Evolutionary conservation across 2,113 vertebrate species (phyloP), one percentile per base, ranked within the genome.

Genomic region (Poeciliopsis prolifica): DNA sequence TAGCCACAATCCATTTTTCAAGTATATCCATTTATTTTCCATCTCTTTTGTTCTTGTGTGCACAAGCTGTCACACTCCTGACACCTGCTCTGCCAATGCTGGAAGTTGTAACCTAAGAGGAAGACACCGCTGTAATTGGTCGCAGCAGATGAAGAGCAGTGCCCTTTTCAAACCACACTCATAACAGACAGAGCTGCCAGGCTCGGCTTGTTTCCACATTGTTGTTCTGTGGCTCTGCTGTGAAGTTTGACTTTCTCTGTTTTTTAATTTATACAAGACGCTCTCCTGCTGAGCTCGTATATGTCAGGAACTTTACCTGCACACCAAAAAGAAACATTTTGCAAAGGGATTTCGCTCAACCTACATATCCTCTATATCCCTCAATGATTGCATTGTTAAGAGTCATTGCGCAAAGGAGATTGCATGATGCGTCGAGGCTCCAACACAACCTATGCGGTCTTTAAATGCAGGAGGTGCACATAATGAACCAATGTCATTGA

Each of bases 131-230:
- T 2, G 37, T 69, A 72, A 75, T 62, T 65, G 74, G 74, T 72
- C 13, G 10, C 78, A 64, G 70, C 31, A 29, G 79, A 70, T 62
- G 81, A 75, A 28, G 51, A 3, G 69, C 5, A 10, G n/a, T 81
- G 78, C 68, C 85, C 78, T 83, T 86, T 83, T 48, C 44, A 48
- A 48, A 17, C 44, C 19, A 48, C 17, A 3, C 44, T 81, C 69
- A 68, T 42, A 70, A n/a, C 69, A 68, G 29, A 42, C 48, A 2
- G 51, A 0, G 28, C 68, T 31, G 67, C 8, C 74, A 26, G 40
- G 17, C 35, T 63, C 58, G 7, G 13, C 65, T 60, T 48, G 44
- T 42, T 40, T 5, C 70, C 9, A 0, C 6, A 19, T 13, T 17
- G 70, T 63, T 70, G 68, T 15, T 68, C n/a, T 31, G 1, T 1